Percentiles rank a stretch among this genome's conserved stretches.
phyloP scores from a whole-genome alignment of 2,113 vertebrate species.

The Notarius quadriscutis region DNA sequence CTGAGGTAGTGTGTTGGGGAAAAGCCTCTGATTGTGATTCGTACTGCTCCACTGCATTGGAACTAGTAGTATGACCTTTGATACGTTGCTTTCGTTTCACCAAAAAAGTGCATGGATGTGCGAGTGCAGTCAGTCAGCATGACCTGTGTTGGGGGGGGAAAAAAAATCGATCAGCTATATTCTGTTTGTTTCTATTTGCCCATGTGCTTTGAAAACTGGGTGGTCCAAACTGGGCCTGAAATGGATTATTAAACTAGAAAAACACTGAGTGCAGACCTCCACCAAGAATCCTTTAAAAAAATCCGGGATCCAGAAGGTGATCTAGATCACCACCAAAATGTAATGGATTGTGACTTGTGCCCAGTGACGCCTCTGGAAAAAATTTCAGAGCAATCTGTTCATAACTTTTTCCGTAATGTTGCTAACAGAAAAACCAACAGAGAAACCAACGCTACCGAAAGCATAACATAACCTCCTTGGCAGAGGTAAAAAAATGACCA shows the following conservation, averaged over 20 bases:
- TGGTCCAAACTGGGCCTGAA: background rate
- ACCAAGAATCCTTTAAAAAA: no score
- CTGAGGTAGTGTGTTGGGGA: background rate
- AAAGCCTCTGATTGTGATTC: background rate
- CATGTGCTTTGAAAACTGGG: background rate
- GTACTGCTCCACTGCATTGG: background rate
- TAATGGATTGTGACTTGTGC: no score
- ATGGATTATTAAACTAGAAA: background rate
- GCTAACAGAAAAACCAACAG: no score
- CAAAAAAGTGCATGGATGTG: background rate
- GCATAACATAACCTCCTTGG: no score
- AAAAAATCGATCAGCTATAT: background rate
- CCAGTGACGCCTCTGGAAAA: no score
- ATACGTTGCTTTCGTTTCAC: background rate
- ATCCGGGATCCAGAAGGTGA: no score
- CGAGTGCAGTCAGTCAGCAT: background rate
- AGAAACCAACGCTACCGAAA: no score
- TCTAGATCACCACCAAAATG: no score
- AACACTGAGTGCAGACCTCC: no score
- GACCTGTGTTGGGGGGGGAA: background rate
- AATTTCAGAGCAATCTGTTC: no score
- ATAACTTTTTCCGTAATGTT: no score
- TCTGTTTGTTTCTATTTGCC: background rate
- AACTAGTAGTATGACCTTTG: background rate
- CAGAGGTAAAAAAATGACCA: no score